Conservation (phyloP, 2,113 vertebrate genomes). For the Laticauda laticaudata region DNA sequence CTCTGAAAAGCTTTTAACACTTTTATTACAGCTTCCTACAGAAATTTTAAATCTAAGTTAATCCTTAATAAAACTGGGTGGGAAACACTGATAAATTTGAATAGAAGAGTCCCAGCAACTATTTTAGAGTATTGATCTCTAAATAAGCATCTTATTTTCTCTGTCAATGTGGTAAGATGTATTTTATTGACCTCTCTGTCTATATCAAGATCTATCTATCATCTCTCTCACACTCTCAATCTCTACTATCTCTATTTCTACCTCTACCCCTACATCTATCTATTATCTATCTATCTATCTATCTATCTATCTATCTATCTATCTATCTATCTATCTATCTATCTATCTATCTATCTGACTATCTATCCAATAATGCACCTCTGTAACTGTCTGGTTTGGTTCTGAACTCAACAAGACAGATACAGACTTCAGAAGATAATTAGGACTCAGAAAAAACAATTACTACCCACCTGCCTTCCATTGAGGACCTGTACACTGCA, state of each 20-base stretch:
- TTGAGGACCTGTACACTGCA: too few species aligned
- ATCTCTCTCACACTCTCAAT: neutral
- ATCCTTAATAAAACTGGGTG: conserved; percentile 5
- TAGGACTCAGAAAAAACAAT: too few species aligned
- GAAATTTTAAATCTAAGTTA: conserved; percentile 4
- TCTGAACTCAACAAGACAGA: too few species aligned
- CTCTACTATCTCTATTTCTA: neutral
- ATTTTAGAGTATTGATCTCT: neutral
- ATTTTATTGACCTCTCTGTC: neutral
- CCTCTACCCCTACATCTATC: too few species aligned
- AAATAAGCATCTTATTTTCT: neutral
- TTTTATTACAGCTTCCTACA: conserved; percentile 12
- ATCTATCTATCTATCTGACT: neutral
- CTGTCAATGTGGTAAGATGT: neutral
- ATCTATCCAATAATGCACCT: neutral
- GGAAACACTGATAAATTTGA: conserved; percentile 9
- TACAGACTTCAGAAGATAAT: too few species aligned
- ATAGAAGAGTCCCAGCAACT: conserved; percentile 17
- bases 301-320: too few species aligned
- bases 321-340: too few species aligned
- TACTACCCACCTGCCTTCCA: too few species aligned
- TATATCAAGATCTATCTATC: neutral
- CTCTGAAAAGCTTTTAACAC: conserved; percentile 14
- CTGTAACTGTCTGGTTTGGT: too few species aligned
- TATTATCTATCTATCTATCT: too few species aligned